Evolutionary conservation across 2,888 invertebrate genomes (phyloP).

Genomic region (Clostera curtula): DNA sequence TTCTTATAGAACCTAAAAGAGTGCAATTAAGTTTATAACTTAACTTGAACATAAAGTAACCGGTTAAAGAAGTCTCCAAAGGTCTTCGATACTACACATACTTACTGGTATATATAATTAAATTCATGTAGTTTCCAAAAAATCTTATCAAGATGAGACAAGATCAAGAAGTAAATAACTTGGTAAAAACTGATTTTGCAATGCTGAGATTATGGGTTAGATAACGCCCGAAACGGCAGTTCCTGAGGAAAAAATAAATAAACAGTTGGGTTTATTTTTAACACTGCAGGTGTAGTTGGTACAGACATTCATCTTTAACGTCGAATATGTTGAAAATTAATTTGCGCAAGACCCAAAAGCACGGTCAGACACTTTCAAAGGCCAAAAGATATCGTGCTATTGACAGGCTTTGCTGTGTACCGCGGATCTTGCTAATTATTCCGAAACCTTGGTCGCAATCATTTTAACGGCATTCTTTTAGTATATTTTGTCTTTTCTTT

Average conservation of each 20-base stretch:
- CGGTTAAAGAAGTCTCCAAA: no score
- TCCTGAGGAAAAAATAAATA: constrained; percentile 42
- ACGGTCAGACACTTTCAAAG: constrained; percentile 60
- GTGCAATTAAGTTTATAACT: no score
- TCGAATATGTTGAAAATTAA: constrained; percentile 30
- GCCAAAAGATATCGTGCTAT: constrained; percentile 63
- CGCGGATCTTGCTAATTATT: constrained; percentile 59
- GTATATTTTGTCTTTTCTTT: no score
- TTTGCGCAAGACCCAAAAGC: constrained; percentile 37
- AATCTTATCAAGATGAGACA: constrained; percentile 15
- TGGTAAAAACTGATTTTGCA: constrained; percentile 24
- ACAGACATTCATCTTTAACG: constrained; percentile 33
- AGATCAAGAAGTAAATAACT: constrained; percentile 20
- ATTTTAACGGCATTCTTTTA: constrained; percentile 37
- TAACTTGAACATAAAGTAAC: no score
- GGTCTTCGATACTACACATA: no score
- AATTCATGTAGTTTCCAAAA: constrained; percentile 12
- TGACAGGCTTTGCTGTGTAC: constrained; percentile 39
- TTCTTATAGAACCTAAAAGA: no score
- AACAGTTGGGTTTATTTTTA: constrained; percentile 29
- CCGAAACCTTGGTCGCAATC: constrained; percentile 56
- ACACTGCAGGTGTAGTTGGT: constrained; percentile 36
- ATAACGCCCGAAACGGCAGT: constrained; percentile 25
- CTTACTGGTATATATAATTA: no score
- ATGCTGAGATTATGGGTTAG: constrained; percentile 20